phyloP scores from a whole-genome alignment of 2,113 vertebrate species.

The Herpetotheres cachinnans region DNA sequence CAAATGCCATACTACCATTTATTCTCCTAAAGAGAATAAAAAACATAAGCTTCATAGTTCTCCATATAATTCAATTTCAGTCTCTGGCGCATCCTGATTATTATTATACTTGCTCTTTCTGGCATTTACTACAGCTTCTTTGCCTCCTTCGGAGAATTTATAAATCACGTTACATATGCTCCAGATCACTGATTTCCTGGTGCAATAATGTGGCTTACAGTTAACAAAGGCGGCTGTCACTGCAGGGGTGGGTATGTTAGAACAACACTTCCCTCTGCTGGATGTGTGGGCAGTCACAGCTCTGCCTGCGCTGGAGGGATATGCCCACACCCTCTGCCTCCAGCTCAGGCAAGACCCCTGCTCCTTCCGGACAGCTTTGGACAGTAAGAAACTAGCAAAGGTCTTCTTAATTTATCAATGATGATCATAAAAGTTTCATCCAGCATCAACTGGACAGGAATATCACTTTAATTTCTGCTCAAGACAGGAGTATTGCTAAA shows the following conservation, averaged over 20 bases:
- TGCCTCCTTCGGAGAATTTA: neutral
- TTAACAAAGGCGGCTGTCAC: neutral
- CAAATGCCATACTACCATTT: neutral
- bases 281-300: neutral
- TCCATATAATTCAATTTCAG: neutral
- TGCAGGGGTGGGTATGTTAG: neutral
- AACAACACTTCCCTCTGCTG: slow-evolving; percentile 47
- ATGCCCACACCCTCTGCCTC: neutral
- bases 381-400: neutral
- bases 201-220: neutral
- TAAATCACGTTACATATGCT: neutral
- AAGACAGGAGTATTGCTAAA: neutral
- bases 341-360: neutral
- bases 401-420: neutral
- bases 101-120: neutral
- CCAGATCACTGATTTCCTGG: neutral
- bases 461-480: neutral
- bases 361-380: neutral
- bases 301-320: neutral
- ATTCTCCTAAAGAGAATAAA: neutral
- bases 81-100: neutral
- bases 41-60: neutral
- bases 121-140: neutral
- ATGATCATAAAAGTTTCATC: neutral
- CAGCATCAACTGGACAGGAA: neutral